Conservation (phyloP, 2,888 invertebrate genomes). For the Clunio marinus region DNA sequence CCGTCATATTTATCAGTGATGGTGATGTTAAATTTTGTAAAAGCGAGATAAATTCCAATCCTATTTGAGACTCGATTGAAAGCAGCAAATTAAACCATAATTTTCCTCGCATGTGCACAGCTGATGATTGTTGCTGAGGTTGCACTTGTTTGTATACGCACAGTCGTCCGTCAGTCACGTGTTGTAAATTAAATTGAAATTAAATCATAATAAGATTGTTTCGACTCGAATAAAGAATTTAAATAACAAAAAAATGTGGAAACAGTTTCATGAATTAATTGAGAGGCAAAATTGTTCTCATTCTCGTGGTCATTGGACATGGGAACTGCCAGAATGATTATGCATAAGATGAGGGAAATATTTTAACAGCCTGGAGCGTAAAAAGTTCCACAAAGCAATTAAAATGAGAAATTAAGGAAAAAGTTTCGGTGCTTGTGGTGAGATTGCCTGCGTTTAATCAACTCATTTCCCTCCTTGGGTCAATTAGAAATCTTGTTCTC, state of each 20-base stretch:
- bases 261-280: slow-evolving; percentile 26
- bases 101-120: slow-evolving; percentile 17
- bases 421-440: no score
- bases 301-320: slow-evolving; percentile 12
- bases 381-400: not conserved
- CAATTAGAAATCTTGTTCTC: not conserved
- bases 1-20: not conserved
- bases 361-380: not conserved
- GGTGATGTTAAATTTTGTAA: slow-evolving; percentile 35
- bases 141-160: slow-evolving; percentile 32
- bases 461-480: not conserved
- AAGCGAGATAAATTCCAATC: slow-evolving; percentile 29
- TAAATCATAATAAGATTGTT: slow-evolving; percentile 30
- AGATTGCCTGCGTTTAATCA: no score
- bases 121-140: slow-evolving; percentile 23
- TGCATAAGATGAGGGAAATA: not conserved
- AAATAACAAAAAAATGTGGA: not conserved
- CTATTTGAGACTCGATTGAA: slow-evolving; percentile 32
- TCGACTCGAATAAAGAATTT: not conserved
- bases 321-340: no score
- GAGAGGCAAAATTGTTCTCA: not conserved
- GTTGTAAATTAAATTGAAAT: slow-evolving; percentile 33
- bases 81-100: slow-evolving; percentile 34
- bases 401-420: not conserved
- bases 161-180: not conserved